A percentile compares a stretch with the other conserved stretches of the same genome.
Evolutionary conservation across 2,888 invertebrate genomes (phyloP).

Genomic region (Himalopsyche kuldschensis): DNA sequence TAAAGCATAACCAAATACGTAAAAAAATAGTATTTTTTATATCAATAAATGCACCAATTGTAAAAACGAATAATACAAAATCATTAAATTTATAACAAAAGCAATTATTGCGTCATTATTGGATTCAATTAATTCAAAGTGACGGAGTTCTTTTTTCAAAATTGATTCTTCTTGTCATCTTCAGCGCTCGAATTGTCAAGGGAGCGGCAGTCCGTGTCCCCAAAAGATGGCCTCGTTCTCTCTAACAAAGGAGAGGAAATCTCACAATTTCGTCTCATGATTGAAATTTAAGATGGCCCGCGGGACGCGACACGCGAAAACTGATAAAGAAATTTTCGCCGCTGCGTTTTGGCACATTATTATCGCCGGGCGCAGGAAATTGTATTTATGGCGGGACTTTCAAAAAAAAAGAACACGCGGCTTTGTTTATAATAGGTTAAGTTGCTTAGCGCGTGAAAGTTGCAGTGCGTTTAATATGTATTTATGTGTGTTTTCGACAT

Average conservation of each 20-base stretch:
- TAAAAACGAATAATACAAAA: too few relatives aligned
- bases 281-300: conserved; percentile 35
- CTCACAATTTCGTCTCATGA: conserved; percentile 34
- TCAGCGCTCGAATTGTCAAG: neutral
- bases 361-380: neutral
- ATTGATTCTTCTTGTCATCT: neutral
- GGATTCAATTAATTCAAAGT: too few relatives aligned
- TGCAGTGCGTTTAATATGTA: neutral
- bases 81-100: too few relatives aligned
- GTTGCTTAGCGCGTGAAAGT: neutral
- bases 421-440: neutral
- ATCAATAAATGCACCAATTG: too few relatives aligned
- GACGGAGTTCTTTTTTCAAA: too few relatives aligned
- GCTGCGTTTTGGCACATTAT: neutral
- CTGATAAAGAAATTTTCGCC: conserved; percentile 25
- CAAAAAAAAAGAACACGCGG: neutral
- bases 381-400: neutral
- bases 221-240: neutral
- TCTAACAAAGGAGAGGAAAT: conserved; percentile 31
- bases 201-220: conserved; percentile 27
- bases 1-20: too few relatives aligned
- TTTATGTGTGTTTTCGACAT: too few relatives aligned
- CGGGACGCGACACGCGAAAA: neutral
- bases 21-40: too few relatives aligned
- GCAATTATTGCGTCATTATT: too few relatives aligned